Evolutionary conservation across 2,113 vertebrate genomes (phyloP).

Genomic region (Pseudorhombus dupliciocellatus): DNA sequence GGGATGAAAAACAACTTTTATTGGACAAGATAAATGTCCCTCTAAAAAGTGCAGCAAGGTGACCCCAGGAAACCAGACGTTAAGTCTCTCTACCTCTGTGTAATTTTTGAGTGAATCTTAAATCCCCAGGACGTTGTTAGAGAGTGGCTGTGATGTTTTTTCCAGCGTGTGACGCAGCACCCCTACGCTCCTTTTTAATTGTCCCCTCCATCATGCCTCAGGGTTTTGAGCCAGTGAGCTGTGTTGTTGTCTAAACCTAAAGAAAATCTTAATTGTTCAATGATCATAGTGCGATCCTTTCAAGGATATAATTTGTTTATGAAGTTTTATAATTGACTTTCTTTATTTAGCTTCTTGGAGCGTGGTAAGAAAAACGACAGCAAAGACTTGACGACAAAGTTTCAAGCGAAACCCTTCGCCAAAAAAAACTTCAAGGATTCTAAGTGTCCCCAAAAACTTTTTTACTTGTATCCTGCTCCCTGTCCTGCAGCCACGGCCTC

Average conservation of each 20-base stretch:
- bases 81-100: background rate
- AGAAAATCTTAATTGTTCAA: background rate
- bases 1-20: background rate
- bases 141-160: background rate
- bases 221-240: background rate
- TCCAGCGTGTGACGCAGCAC: background rate
- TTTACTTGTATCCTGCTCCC: constrained; percentile 2
- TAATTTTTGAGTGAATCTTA: background rate
- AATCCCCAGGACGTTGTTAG: background rate
- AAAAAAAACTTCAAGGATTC: constrained; percentile 16
- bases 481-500: constrained; percentile 1
- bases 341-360: constrained; percentile 1
- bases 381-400: constrained; percentile 7
- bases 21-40: background rate
- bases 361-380: background rate
- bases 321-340: constrained; percentile 10
- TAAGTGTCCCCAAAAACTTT: background rate
- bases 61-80: background rate
- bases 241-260: background rate
- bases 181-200: background rate
- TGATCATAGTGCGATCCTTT: background rate
- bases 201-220: background rate
- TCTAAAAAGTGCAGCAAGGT: too few species aligned
- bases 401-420: background rate
- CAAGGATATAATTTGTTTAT: background rate